Conservation (phyloP, 2,113 vertebrate species). For the Enhydra lutris region DNA sequence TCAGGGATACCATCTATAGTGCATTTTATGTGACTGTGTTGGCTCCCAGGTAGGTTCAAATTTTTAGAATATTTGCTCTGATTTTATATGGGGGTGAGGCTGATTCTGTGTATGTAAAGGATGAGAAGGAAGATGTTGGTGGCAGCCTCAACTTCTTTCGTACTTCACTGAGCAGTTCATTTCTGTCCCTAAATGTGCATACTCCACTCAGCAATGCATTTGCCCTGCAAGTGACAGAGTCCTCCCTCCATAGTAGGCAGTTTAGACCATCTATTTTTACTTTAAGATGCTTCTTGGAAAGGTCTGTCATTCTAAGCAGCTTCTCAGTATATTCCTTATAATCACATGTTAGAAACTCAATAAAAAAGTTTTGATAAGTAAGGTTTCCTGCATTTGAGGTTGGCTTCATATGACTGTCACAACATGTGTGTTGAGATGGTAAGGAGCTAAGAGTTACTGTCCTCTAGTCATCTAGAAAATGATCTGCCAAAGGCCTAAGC, state of each 20-base stretch:
- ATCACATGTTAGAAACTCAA: background rate
- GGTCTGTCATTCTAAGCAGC: background rate
- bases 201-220: background rate
- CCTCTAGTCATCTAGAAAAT: background rate
- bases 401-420: background rate
- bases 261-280: background rate
- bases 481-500: background rate
- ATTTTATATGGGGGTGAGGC: background rate
- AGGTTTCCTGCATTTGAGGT: background rate
- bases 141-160: background rate
- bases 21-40: background rate
- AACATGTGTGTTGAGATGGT: background rate
- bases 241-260: background rate
- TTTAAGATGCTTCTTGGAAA: background rate
- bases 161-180: background rate
- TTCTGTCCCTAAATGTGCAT: background rate
- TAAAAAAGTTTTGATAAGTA: background rate
- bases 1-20: background rate
- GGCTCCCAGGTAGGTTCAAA: background rate
- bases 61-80: background rate
- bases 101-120: background rate
- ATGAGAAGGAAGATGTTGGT: background rate
- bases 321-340: background rate
- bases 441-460: background rate
- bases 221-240: background rate